phyloP scores from a whole-genome alignment of 1,140 invertebrate genomes.

The Drosophila varians region DNA sequence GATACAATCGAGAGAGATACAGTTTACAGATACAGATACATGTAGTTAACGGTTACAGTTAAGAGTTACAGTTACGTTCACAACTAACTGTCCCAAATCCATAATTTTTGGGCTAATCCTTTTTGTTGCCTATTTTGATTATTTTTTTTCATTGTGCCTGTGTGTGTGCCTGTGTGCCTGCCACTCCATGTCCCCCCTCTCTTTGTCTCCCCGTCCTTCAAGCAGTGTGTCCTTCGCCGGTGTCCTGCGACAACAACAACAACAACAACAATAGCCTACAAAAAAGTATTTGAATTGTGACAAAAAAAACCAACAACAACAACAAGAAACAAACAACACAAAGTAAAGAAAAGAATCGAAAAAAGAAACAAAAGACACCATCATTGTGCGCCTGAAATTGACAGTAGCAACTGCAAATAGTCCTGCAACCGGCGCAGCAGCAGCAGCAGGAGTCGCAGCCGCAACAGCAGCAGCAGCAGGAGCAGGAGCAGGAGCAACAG shows the following conservation, averaged over 20 bases:
- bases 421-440: slow-evolving; percentile 19
- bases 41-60: background rate
- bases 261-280: background rate
- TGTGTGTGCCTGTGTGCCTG: slow-evolving; percentile 38
- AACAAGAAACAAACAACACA: background rate
- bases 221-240: slow-evolving; percentile 24
- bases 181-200: slow-evolving; percentile 31
- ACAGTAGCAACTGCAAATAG: slow-evolving; percentile 49
- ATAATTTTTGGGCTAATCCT: slow-evolving; percentile 17
- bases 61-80: no score
- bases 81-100: no score
- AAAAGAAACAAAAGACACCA: slow-evolving; percentile 42
- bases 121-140: slow-evolving; percentile 45
- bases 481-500: slow-evolving; percentile 15
- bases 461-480: slow-evolving; percentile 20
- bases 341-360: background rate
- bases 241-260: slow-evolving; percentile 35
- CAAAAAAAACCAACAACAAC: background rate
- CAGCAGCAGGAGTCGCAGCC: slow-evolving; percentile 21
- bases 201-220: slow-evolving; percentile 16
- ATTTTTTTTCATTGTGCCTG: slow-evolving; percentile 51
- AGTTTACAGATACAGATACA: slow-evolving; percentile 5
- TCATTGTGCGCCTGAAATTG: slow-evolving; percentile 66
- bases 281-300: slow-evolving; percentile 1
- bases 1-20: slow-evolving; percentile 5